These are phyloP conservation scores for Lacerta bilineata DNA, from an alignment of 2,797 vertebrate species.

Conservation along the genomic window DNA sequence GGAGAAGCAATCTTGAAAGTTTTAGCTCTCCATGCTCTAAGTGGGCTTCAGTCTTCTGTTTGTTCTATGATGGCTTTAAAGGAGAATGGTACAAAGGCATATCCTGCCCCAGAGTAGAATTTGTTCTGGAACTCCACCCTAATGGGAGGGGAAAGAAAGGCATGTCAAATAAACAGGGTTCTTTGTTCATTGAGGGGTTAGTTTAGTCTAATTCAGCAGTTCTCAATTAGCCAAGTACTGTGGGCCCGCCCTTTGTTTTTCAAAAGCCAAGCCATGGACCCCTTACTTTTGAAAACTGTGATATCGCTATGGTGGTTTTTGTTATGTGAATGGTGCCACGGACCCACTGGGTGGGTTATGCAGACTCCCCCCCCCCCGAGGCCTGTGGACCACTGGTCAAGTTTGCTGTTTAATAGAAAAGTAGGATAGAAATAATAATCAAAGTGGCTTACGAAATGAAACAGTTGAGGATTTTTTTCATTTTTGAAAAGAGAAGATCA, in stretches of 20 bases:
- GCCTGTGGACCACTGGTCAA: background rate
- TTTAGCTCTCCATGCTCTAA: background rate
- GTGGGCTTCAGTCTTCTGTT: slow-evolving; percentile 70
- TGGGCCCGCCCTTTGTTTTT: no score
- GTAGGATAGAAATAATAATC: background rate
- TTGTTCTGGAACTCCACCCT: slow-evolving; percentile 90
- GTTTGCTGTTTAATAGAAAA: background rate
- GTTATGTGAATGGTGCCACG: no score
- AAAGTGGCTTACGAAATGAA: background rate
- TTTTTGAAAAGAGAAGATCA: background rate
- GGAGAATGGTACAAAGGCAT: slow-evolving; percentile 84
- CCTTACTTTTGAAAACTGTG: no score
- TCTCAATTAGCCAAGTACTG: no score
- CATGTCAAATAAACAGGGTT: background rate
- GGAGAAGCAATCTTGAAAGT: background rate
- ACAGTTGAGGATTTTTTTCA: no score
- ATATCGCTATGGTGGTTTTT: no score
- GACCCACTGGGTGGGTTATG: no score
- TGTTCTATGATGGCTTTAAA: slow-evolving; percentile 80
- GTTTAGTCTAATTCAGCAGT: no score
- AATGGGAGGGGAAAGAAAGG: background rate
- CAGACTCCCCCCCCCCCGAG: no score
- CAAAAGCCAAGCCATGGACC: no score
- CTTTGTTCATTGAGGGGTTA: background rate
- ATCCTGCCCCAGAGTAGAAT: slow-evolving; percentile 82